Conservation (phyloP, 2,113 vertebrate species). For the Lucifuga dentata region DNA sequence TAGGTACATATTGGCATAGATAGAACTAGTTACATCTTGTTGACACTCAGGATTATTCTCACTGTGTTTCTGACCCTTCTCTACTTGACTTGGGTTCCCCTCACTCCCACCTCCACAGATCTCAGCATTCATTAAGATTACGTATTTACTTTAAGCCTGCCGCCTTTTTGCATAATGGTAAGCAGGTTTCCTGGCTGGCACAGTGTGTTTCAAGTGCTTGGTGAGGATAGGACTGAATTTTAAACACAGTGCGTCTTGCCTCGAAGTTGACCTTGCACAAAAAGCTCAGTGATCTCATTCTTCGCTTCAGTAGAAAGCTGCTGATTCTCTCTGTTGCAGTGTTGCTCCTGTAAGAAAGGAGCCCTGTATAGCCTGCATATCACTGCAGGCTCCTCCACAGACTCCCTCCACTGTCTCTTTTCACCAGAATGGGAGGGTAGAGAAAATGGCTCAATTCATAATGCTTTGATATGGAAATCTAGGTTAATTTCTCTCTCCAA, state of each 20-base stretch:
- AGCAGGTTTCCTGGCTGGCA: conserved; percentile 71
- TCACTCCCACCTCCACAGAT: conserved; percentile 73
- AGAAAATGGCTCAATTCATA: conserved; percentile 87
- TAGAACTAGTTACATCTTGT: conserved; percentile 74
- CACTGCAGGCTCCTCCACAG: conserved; percentile 82
- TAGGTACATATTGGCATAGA: conserved; percentile 60
- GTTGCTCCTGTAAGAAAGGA: conserved; percentile 79
- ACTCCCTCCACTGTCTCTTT: conserved; percentile 72
- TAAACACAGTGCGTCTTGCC: conserved; percentile 75
- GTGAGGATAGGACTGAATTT: conserved; percentile 79
- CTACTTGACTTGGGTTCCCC: conserved; percentile 79
- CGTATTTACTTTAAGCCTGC: conserved; percentile 78
- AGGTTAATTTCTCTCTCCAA: conserved; percentile 84
- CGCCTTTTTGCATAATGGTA: conserved; percentile 80
- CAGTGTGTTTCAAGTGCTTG: conserved; percentile 75
- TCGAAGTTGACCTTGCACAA: conserved; percentile 81
- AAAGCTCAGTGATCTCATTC: conserved; percentile 85
- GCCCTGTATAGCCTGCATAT: conserved; percentile 72
- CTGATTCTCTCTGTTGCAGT: conserved; percentile 80
- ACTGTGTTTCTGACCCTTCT: conserved; percentile 78
- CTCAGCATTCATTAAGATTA: conserved; percentile 81
- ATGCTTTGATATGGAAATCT: conserved; percentile 91
- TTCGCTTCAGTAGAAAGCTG: conserved; percentile 81
- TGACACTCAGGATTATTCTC: conserved; percentile 82
- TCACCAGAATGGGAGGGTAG: conserved; percentile 74